Conservation (phyloP, 2,113 vertebrate species). For the Chroicocephalus ridibundus region DNA sequence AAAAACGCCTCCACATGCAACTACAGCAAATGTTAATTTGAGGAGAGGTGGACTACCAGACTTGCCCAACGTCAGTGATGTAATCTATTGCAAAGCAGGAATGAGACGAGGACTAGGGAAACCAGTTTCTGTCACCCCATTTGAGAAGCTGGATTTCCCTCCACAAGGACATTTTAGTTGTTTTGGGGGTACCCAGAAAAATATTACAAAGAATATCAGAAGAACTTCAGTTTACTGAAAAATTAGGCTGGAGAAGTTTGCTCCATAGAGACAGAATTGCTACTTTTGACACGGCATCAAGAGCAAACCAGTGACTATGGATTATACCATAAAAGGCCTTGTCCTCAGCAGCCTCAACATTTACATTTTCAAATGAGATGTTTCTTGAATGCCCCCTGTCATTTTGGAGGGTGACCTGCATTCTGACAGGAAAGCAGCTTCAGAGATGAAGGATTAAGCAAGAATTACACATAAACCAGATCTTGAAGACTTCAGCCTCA, state of each 20-base stretch:
- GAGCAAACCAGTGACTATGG: neutral
- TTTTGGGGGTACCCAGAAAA: neutral
- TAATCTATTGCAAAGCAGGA: slow-evolving; percentile 28
- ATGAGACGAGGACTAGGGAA: slow-evolving; percentile 20
- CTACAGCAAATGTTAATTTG: slow-evolving; percentile 4
- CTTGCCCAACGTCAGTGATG: slow-evolving; percentile 43
- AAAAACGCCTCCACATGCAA: neutral
- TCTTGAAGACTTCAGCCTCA: neutral
- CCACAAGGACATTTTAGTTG: neutral
- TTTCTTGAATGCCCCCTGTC: neutral
- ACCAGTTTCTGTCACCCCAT: slow-evolving; percentile 13
- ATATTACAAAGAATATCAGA: neutral
- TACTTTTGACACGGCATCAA: neutral
- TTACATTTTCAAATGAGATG: neutral
- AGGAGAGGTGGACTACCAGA: slow-evolving; percentile 23
- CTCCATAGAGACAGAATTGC: neutral
- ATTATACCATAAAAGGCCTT: neutral
- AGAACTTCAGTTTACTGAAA: neutral
- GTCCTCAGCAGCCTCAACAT: neutral
- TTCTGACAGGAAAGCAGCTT: neutral
- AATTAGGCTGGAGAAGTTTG: neutral
- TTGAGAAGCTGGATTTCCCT: neutral
- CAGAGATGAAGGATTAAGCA: neutral
- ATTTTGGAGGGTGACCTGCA: neutral
- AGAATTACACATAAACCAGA: neutral